A percentile compares a stretch with the other conserved stretches of the same genome.
These are phyloP conservation scores for Fragum whitleyi DNA, from an alignment of 2,888 invertebrate genomes.

Conservation along the genomic window DNA sequence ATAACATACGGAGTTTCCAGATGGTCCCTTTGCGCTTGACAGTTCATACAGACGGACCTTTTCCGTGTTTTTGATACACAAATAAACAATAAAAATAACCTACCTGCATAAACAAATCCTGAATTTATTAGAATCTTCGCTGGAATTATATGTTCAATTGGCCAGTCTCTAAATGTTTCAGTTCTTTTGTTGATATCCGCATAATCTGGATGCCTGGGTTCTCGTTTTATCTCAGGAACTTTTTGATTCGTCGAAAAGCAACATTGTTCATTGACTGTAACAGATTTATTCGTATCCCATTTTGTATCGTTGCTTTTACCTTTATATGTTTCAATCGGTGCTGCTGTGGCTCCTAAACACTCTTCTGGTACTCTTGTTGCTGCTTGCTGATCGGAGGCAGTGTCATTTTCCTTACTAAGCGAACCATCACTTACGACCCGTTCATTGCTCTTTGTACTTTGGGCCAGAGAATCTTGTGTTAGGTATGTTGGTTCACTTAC, in stretches of 20 bases:
- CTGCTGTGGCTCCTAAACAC: background rate
- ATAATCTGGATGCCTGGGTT: conserved; percentile 18
- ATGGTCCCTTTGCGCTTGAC: too few relatives aligned
- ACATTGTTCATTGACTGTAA: background rate
- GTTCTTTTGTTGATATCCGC: background rate
- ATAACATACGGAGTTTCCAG: too few relatives aligned
- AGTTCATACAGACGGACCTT: too few relatives aligned
- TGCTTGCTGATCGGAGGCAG: background rate
- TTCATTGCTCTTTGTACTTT: background rate
- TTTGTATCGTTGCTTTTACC: background rate
- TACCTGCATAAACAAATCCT: conserved; percentile 20
- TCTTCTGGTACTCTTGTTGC: background rate
- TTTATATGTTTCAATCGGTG: background rate
- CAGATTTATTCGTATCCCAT: background rate
- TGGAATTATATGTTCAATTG: background rate
- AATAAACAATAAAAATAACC: too few relatives aligned
- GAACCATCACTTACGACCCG: background rate
- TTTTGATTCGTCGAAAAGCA: background rate
- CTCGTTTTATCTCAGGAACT: background rate
- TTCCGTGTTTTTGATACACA: too few relatives aligned
- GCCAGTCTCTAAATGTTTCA: conserved; percentile 22
- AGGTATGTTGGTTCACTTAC: background rate
- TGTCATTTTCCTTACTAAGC: too few relatives aligned
- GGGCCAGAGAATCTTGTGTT: background rate
- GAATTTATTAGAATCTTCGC: background rate